Evolutionary conservation across 2,888 invertebrate species (phyloP), one percentile per base, ranked within the genome.

Genomic region (Ectemnius cavifrons): DNA sequence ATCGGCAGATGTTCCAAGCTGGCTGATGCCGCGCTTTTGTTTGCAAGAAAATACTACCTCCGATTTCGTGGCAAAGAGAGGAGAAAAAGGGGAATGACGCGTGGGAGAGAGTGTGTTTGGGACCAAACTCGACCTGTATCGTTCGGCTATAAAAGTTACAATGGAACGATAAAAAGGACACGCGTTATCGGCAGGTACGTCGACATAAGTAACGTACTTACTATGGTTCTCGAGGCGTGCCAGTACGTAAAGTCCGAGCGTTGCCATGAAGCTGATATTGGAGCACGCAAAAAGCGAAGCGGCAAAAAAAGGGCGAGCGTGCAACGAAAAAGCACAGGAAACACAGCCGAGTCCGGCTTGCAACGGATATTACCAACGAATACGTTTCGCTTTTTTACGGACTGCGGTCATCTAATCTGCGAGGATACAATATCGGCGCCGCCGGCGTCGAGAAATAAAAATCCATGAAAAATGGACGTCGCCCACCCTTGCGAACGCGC

Each of bases 181-280:
- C 37, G 66, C 66, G 68, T 76, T 77, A 77, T 72, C 77, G 71
- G 69, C 77, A 77, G 71, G 66, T 77, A 77, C 23, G 71, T 63
- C 65, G 46, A n/a, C 68, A 52, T 71, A 72, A 77, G 71, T 71
- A 77, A 77, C 77, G 52, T 56, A 59, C 66, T 66, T 46, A 63
- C 63, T 11, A 11, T 23, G 63, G 60, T 63, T 18, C 57, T 49
- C 64, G 64, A 77, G 67, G 37, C 11, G 37, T 4, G 37, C 37
- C 37, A 37, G 37, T 37, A 37, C 37, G 37, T 37, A 37, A 37
- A 37, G 37, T 37, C 8, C 37, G 37, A 37, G 37, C 4, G 37
- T 8, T 37, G 37, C 37, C 37, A 37, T 11, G 11, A 0, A 37
- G 37, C 37, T 37, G 37, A 52, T 52, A 52, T 52, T 52, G 52